These are phyloP conservation scores for Phocoena sinus DNA, from an alignment of 2,113 vertebrate genomes.

Conservation along the genomic window DNA sequence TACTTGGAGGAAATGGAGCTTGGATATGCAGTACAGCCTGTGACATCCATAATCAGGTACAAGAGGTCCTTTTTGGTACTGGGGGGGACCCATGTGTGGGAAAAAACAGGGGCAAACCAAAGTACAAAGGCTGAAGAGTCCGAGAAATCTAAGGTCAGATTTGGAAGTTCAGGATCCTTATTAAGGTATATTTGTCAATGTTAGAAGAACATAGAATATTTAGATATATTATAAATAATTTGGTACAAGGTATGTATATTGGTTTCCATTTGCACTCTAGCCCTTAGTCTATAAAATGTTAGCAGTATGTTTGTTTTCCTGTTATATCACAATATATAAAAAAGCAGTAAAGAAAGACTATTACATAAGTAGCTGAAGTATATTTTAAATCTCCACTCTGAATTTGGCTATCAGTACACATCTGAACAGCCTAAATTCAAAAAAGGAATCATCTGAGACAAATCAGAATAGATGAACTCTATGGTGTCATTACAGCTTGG, in stretches of 20 bases:
- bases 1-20: not conserved
- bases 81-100: not conserved
- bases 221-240: not conserved
- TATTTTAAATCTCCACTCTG: not conserved
- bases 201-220: not conserved
- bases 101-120: not conserved
- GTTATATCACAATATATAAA: not conserved
- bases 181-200: not conserved
- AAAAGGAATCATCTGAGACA: not conserved
- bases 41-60: not conserved
- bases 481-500: not conserved
- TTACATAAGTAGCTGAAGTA: not conserved
- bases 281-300: not conserved
- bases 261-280: not conserved
- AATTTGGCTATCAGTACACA: not conserved
- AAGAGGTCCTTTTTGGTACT: not conserved
- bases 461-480: not conserved
- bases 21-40: not conserved
- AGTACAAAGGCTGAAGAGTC: not conserved
- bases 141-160: not conserved
- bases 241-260: not conserved
- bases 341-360: not conserved
- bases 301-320: not conserved
- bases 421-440: not conserved
- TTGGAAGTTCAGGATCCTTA: not conserved